Evolutionary conservation across 2,113 vertebrate genomes (phyloP), one percentile per base, ranked within the genome.

Genomic region (Psilopsiagon aurifrons): DNA sequence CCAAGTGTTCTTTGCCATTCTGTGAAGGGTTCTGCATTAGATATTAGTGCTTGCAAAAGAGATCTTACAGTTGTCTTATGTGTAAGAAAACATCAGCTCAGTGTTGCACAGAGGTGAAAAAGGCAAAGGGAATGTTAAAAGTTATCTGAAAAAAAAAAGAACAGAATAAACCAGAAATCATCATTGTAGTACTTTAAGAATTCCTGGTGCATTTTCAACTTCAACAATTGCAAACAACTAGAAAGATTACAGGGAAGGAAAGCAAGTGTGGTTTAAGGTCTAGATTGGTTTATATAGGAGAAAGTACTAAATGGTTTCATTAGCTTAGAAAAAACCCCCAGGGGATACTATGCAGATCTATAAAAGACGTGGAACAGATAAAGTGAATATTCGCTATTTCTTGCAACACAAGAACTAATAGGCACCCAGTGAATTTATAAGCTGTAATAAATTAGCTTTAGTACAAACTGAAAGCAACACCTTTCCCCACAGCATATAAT

Each of bases 301-400:
- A 66, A 92, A 92, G 19, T 84, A 78, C 55, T 86, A 66, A 91
- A 75, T 60, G 20, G 51, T 89, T 96, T 91, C 46, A 89, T 89
- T 84, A 75, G 19, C 73, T 82, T 86, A n/a, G 76, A 10, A 47
- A 68, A 79, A 74, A 59, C 13, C 2, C 2, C 1, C 35, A 63
- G 37, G 46, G 76, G 28, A 54, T 59, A 35, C 47, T 92, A 49
- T 60, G 51, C 10, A n/a, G 55, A 47, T 76, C 54, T 89, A 31
- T 85, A 68, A 77, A 91, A 91, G 60, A 60, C 8, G 41, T 70
- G 74, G 69, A 87, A 66, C 27, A 79, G 37, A 87, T 78, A 91
- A 87, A 84, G 55, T 37, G 55, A 64, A 59, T 87, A 37, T 47
- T 91, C 63, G 19, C 84, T 89, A 89, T 86, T 94, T 95, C 77